A percentile compares a stretch with the other conserved stretches of the same genome.
Conservation (phyloP, 1,140 invertebrate species). For the Calliopsis andreniformis region DNA sequence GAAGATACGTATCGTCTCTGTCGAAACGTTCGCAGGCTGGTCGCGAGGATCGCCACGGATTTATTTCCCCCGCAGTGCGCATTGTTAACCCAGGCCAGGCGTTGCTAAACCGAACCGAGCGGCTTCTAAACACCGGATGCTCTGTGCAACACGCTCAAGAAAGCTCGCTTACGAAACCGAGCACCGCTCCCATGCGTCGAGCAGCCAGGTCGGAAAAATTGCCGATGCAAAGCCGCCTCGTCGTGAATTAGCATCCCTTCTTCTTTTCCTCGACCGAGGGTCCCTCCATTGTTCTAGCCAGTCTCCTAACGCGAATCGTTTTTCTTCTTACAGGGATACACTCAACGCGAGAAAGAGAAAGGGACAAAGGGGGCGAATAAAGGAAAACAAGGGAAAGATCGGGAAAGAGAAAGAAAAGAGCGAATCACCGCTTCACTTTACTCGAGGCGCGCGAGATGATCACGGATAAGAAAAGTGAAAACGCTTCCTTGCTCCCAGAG, state of each 20-base stretch:
- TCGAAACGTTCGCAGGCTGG: neutral
- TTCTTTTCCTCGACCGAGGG: no score
- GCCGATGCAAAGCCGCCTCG: neutral
- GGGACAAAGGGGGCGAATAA: no score
- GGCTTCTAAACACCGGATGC: constrained; percentile 37
- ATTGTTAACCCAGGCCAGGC: constrained; percentile 9
- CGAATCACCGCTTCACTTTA: neutral
- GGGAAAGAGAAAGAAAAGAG: no score
- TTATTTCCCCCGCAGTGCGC: constrained; percentile 8
- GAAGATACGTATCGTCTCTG: neutral
- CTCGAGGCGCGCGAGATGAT: neutral
- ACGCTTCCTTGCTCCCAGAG: constrained; percentile 20
- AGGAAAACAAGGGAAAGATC: no score
- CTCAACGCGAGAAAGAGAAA: no score
- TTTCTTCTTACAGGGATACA: no score
- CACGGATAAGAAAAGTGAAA: constrained; percentile 48
- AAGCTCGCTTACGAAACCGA: constrained; percentile 34
- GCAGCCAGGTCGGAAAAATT: constrained; percentile 2
- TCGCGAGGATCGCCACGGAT: neutral
- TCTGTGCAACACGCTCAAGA: constrained; percentile 25
- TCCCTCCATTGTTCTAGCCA: neutral
- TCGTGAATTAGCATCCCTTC: neutral
- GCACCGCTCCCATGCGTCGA: neutral
- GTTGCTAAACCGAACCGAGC: constrained; percentile 19
- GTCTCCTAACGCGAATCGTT: neutral